These are phyloP conservation scores for Nanger granti DNA, from an alignment of 2,113 vertebrate species.

Conservation along the genomic window DNA sequence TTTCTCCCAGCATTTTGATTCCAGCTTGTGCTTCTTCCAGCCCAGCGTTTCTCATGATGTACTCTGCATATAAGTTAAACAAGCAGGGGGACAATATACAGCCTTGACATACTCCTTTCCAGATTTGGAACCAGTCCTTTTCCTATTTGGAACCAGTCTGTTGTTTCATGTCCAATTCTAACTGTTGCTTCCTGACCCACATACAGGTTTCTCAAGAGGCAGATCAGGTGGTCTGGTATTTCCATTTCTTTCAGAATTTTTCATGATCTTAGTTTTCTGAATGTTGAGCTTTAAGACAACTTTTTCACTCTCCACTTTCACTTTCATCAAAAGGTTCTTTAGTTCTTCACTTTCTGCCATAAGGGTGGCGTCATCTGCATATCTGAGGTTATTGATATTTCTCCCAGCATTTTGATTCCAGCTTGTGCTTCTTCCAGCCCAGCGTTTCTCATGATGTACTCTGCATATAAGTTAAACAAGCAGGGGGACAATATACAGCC, in stretches of 20 bases:
- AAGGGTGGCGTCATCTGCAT: neutral
- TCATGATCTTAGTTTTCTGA: neutral
- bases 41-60: neutral
- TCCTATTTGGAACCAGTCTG: too few species aligned
- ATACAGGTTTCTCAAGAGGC: too few species aligned
- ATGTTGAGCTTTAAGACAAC: neutral
- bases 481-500: neutral
- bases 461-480: neutral
- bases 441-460: neutral
- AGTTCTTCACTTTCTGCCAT: neutral
- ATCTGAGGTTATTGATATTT: neutral
- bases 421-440: neutral
- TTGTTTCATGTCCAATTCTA: too few species aligned
- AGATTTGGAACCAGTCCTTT: too few species aligned
- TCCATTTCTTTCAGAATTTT: too few species aligned
- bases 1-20: neutral
- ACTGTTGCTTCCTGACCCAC: too few species aligned
- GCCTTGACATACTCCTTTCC: too few species aligned
- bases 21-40: neutral
- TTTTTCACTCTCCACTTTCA: neutral
- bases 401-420: neutral
- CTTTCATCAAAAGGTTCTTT: neutral
- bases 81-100: neutral
- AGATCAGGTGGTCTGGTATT: too few species aligned
- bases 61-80: neutral